Base-by-base conservation (phyloP, 2,113 vertebrate genomes). In the Hucho hucho region DNA sequence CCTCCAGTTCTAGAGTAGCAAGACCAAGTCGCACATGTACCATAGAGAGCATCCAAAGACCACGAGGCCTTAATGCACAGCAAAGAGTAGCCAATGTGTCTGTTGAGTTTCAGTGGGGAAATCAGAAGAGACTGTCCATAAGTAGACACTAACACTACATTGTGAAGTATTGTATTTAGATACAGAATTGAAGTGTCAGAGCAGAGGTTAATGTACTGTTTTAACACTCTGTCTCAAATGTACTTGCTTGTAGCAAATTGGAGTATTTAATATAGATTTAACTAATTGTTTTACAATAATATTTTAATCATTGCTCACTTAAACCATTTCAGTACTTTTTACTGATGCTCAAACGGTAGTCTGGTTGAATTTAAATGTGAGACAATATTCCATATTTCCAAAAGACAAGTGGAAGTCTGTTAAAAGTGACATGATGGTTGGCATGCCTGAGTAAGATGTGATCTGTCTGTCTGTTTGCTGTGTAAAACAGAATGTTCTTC, bases 11-110 rank as follows among this genome's bases (percentile, higher is more conserved):
- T 43, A 18, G 49, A 16, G 49, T 16, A 53, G 49, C 16, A 18
- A 16, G 49, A 16, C 0, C 9, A 43, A 43, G 37, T 43, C 37
- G 9, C 49, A 53, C 14, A 16, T 53, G 49, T 53, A 18, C 61
- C 61, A 24, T 22, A 28, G 26, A 75, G 29, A 80, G 67, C 78
- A 76, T 80, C 83, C 83, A 82, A 85, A 83, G 78, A 85, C 20
- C 7, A 12, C 26, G 9, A 32, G 47, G 28, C 64, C 14, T 75
- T 37, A 46, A 24, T 18, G 13, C 63, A 64, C 47, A 64, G 43
- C 22, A 29, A 58, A 68, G 63, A 56, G 29, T 46, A 64, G 22
- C 9, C 47, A 56, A 74, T n/a, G 58, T 9, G 6, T n/a, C 37
- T 43, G 37, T 43, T 11, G 37, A 11, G 2, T 43, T 43, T 43